Evolutionary conservation across 2,797 vertebrate species (phyloP).

Genomic region (Poeciliopsis turneri): DNA sequence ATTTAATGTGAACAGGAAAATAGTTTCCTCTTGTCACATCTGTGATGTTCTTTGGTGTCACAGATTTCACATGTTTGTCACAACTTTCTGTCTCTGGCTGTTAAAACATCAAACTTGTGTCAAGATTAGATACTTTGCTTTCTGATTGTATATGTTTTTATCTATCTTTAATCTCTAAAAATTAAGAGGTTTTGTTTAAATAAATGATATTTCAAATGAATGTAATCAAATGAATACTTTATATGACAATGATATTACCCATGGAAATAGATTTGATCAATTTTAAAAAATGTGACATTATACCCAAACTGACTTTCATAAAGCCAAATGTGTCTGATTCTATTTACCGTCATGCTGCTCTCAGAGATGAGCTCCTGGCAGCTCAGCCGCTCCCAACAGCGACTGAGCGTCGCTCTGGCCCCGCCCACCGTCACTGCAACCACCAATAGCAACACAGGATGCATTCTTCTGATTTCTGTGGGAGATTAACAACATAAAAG

Average conservation of each 20-base stretch:
- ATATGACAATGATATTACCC: no score
- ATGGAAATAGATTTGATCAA: not conserved
- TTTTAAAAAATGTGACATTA: not conserved
- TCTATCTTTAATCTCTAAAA: not conserved
- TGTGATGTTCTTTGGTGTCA: no score
- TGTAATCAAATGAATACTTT: not conserved
- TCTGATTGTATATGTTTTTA: not conserved
- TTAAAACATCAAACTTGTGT: not conserved
- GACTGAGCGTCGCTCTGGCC: conserved; percentile 62
- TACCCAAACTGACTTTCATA: not conserved
- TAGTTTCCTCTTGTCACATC: not conserved
- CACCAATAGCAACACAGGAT: conserved; percentile 73
- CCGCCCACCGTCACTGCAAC: conserved; percentile 75
- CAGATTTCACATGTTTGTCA: no score
- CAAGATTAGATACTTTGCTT: not conserved
- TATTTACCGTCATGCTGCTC: conserved; percentile 78
- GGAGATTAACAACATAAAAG: conserved; percentile 1
- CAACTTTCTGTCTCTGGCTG: not conserved
- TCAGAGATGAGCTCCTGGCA: conserved; percentile 83
- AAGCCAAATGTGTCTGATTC: not conserved
- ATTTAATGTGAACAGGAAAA: not conserved
- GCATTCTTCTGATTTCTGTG: conserved; percentile 67
- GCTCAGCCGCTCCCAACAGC: conserved; percentile 81
- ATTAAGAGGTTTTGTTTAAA: not conserved
- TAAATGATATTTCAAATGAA: not conserved